A percentile compares a stretch with the other conserved stretches of the same genome.
phyloP scores from a whole-genome alignment of 2,888 invertebrate genomes.

The Agelastica alni region DNA sequence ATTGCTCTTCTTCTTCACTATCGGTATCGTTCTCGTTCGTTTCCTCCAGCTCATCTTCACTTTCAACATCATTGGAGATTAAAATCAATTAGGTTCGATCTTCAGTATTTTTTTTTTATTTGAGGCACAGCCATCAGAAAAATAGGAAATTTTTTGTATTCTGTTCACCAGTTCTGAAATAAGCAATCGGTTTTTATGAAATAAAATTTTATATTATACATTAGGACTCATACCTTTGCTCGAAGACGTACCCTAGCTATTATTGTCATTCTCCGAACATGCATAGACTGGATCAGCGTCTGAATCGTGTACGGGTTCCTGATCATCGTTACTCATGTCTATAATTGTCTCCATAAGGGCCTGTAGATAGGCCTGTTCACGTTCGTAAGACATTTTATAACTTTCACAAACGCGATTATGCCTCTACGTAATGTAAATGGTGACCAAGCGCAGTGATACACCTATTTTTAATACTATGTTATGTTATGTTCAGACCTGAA shows the following conservation, averaged over 20 bases:
- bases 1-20: neutral
- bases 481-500: neutral
- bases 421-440: slow-evolving; percentile 5
- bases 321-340: no score
- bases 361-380: neutral
- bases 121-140: no score
- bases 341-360: no score
- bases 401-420: slow-evolving; percentile 1
- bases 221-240: neutral
- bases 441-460: no score
- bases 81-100: no score
- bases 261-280: slow-evolving; percentile 3
- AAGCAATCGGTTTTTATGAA: neutral
- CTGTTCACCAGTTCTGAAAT: neutral
- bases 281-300: no score
- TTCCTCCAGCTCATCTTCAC: no score
- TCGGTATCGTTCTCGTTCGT: neutral
- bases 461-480: neutral
- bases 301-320: no score
- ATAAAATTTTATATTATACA: slow-evolving; percentile 2
- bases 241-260: neutral
- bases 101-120: no score
- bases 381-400: slow-evolving; percentile 1
- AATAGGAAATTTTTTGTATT: neutral
- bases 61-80: no score